Conservation (phyloP, 2,888 invertebrate genomes). For the Hydrotaea diabolus region DNA sequence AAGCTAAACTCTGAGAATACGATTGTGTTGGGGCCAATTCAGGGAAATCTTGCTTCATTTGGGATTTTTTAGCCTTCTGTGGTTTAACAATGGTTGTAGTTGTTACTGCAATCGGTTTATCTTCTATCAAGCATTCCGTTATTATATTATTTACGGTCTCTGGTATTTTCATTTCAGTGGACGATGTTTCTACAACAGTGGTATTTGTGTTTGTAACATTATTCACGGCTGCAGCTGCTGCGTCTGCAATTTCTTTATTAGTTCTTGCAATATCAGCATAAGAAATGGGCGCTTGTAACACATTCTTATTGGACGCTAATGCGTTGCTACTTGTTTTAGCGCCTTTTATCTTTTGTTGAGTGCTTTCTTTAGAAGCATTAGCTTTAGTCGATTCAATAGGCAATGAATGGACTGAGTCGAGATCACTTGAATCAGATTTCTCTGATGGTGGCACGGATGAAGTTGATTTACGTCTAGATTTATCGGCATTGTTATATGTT, state of each 20-base stretch:
- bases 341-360: conserved; percentile 44
- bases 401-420: conserved; percentile 92
- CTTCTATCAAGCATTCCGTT: background rate
- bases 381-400: conserved; percentile 83
- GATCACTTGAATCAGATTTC: conserved; percentile 90
- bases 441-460: conserved; percentile 91
- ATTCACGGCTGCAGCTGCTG: conserved; percentile 60
- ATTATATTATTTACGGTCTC: background rate
- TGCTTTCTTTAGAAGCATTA: conserved; percentile 33
- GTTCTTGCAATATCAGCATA: conserved; percentile 91
- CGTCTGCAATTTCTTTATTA: conserved; percentile 72
- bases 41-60: conserved; percentile 73
- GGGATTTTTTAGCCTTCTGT: conserved; percentile 67
- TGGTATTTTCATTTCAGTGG: conserved; percentile 56
- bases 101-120: conserved; percentile 23
- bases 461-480: conserved; percentile 85
- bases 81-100: conserved; percentile 57
- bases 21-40: conserved; percentile 69
- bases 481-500: conserved; percentile 67
- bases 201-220: conserved; percentile 49
- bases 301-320: conserved; percentile 59
- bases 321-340: conserved; percentile 46
- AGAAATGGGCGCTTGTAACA: conserved; percentile 81
- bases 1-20: conserved; percentile 74
- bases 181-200: conserved; percentile 54